A percentile compares a stretch with the other conserved stretches of the same genome.
Evolutionary conservation across 2,888 invertebrate genomes (phyloP).

Genomic region (Ichneumoninae sp.): DNA sequence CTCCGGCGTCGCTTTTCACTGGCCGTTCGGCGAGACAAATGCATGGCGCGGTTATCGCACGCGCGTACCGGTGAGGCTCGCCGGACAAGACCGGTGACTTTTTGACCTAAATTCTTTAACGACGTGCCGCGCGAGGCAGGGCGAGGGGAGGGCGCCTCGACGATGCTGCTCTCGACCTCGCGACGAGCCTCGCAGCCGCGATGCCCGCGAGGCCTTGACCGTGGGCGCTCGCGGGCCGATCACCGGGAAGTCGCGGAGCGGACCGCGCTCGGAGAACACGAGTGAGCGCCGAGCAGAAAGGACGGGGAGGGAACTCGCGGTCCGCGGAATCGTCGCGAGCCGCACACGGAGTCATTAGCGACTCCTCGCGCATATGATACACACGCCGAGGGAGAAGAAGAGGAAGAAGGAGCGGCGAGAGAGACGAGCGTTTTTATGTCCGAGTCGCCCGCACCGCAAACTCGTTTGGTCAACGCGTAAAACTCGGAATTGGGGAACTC

Average conservation of each 20-base stretch:
- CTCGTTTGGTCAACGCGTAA: conserved; percentile 62
- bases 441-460: conserved; percentile 55
- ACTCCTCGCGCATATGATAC: conserved; percentile 40
- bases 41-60: conserved; percentile 70
- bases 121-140: conserved; percentile 69
- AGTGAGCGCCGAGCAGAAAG: neutral
- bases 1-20: conserved; percentile 31
- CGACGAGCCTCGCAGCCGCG: conserved; percentile 65
- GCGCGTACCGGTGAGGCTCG: conserved; percentile 56
- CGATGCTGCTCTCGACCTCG: conserved; percentile 58
- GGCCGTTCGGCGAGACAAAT: conserved; percentile 70
- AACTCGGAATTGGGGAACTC: conserved; percentile 64
- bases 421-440: conserved; percentile 51
- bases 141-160: conserved; percentile 11
- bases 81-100: conserved; percentile 79
- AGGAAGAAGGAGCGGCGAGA: conserved; percentile 40
- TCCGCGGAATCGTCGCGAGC: conserved; percentile 30
- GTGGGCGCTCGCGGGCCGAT: conserved; percentile 65
- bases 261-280: conserved; percentile 11
- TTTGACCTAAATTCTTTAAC: conserved; percentile 83
- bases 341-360: conserved; percentile 50
- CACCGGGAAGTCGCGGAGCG: conserved; percentile 63
- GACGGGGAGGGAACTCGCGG: conserved; percentile 28
- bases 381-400: conserved; percentile 47
- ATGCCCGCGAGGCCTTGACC: conserved; percentile 81